These are phyloP conservation scores for Papilio dardanus DNA, from an alignment of 1,140 invertebrate species.

Conservation along the genomic window DNA sequence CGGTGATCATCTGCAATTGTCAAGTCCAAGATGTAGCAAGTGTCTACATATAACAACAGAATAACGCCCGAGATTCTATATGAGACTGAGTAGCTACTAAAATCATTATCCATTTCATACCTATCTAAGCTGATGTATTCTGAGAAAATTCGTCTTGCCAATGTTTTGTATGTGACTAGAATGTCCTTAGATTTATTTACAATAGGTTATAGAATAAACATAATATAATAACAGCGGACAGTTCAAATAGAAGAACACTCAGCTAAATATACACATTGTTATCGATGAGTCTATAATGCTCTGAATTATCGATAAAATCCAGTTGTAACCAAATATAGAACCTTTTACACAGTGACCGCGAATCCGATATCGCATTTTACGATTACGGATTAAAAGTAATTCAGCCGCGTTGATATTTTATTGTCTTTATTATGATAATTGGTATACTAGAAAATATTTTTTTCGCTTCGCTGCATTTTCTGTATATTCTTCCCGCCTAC, in stretches of 20 bases:
- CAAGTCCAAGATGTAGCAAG: background rate
- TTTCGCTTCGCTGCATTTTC: background rate
- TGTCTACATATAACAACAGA: background rate
- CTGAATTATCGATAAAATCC: background rate
- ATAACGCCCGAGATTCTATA: background rate
- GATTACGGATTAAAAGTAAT: background rate
- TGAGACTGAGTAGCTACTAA: background rate
- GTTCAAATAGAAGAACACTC: background rate
- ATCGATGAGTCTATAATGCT: background rate
- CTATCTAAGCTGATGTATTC: too few relatives aligned
- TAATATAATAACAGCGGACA: background rate
- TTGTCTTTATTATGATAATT: background rate
- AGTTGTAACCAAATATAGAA: background rate
- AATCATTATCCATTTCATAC: background rate
- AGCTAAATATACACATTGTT: background rate
- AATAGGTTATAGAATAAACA: too few relatives aligned
- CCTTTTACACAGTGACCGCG: background rate
- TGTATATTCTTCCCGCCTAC: background rate
- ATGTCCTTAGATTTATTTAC: too few relatives aligned
- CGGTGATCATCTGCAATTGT: conserved; percentile 12
- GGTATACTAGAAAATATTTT: background rate
- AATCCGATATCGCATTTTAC: background rate
- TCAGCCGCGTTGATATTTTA: background rate
- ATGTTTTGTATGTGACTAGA: background rate
- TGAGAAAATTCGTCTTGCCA: too few relatives aligned